Evolutionary conservation across 2,797 vertebrate species (phyloP).

Genomic region (Microhierax caerulescens): DNA sequence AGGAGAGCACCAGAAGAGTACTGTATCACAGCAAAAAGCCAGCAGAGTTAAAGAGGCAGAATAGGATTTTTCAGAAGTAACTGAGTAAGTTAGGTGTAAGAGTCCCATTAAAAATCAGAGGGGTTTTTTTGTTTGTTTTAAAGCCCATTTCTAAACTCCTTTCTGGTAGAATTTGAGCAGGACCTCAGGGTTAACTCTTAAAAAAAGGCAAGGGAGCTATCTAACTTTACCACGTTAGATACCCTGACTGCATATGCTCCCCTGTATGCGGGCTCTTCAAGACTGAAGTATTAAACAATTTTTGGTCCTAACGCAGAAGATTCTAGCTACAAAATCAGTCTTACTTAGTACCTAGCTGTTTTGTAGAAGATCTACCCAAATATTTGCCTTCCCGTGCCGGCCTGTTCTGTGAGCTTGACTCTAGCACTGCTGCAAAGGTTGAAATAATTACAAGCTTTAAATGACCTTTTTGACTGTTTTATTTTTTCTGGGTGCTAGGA

Average conservation of each 20-base stretch:
- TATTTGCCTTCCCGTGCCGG: not conserved
- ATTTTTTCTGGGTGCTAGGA: not conserved
- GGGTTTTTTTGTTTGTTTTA: not conserved
- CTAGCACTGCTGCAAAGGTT: not conserved
- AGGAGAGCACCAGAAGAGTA: not conserved
- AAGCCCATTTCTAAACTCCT: not conserved
- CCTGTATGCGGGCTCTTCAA: not conserved
- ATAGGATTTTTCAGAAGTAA: not conserved
- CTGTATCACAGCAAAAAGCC: not conserved
- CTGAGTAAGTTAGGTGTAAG: not conserved
- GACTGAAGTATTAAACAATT: not conserved
- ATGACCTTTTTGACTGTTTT: not conserved
- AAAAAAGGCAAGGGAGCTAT: not conserved
- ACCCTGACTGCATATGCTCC: not conserved
- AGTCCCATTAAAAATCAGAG: not conserved
- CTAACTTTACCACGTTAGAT: fast-evolving
- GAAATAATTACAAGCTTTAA: not conserved
- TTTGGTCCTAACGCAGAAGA: not conserved
- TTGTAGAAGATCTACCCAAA: not conserved
- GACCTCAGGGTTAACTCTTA: not conserved
- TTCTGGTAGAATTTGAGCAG: not conserved
- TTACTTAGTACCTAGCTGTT: not conserved
- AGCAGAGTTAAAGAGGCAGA: not conserved
- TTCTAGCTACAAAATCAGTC: not conserved
- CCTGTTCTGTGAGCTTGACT: not conserved